phyloP scores from a whole-genome alignment of 2,888 invertebrate genomes.

The Napeogenes sylphis region DNA sequence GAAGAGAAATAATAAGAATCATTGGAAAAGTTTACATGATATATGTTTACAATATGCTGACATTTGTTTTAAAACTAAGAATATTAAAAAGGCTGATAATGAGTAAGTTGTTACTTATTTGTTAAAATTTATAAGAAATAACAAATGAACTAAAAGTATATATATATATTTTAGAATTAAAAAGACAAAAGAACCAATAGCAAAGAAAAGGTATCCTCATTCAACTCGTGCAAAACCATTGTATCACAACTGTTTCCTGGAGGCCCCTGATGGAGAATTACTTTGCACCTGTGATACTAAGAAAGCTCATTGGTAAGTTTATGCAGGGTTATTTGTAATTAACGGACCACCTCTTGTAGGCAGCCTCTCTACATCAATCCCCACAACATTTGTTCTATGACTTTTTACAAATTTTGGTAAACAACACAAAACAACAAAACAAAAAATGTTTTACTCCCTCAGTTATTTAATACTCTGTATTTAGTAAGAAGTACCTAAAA shows the following conservation, averaged over 20 bases:
- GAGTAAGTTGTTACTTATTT: constrained; percentile 38
- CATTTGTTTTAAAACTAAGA: constrained; percentile 44
- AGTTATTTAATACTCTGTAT: too few relatives aligned
- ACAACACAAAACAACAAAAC: too few relatives aligned
- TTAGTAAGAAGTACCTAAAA: too few relatives aligned
- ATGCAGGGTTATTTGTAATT: too few relatives aligned
- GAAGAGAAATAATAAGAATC: constrained; percentile 18
- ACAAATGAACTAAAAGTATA: too few relatives aligned
- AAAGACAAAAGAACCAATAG: constrained; percentile 27
- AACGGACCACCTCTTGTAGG: too few relatives aligned
- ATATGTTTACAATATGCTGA: constrained; percentile 49
- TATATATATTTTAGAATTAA: constrained; percentile 11
- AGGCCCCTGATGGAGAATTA: constrained; percentile 87
- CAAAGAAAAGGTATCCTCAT: constrained; percentile 45
- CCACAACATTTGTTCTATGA: too few relatives aligned
- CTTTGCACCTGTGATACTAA: constrained; percentile 85
- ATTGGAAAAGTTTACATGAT: constrained; percentile 41
- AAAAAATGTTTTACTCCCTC: too few relatives aligned
- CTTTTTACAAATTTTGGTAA: too few relatives aligned
- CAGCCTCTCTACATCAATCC: too few relatives aligned
- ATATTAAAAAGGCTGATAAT: constrained; percentile 32
- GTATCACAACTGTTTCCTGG: constrained; percentile 86
- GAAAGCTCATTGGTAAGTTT: constrained; percentile 84
- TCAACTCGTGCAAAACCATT: constrained; percentile 79
- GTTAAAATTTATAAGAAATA: background rate